These are phyloP conservation scores for Scaptomyza cyrtandrae DNA, from an alignment of 2,888 invertebrate genomes.

Conservation along the genomic window DNA sequence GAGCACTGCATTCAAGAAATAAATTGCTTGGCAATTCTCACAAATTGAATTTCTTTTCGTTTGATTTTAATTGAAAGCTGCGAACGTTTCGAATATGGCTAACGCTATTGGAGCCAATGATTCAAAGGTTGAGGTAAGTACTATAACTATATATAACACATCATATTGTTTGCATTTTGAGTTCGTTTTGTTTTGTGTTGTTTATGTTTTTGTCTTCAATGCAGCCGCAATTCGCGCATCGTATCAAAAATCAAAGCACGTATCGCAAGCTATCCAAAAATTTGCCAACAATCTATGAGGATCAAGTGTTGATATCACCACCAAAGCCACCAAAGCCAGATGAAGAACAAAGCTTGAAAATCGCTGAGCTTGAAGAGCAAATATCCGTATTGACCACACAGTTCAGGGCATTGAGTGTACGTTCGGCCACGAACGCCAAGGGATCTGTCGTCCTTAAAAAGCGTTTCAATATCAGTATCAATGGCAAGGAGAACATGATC, in stretches of 20 bases:
- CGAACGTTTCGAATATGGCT: not conserved
- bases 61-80: not conserved
- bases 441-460: not conserved
- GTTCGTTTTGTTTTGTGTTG: no score
- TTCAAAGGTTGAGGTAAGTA: not conserved
- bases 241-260: not conserved
- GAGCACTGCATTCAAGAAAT: not conserved
- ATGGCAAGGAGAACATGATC: not conserved
- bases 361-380: not conserved
- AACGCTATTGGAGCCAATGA: not conserved
- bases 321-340: not conserved
- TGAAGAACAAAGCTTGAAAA: no score
- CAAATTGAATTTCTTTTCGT: not conserved
- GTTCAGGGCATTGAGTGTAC: not conserved
- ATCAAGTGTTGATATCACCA: not conserved
- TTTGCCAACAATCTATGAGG: conserved; percentile 1
- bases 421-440: not conserved
- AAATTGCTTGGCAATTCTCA: not conserved
- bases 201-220: not conserved
- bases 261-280: not conserved
- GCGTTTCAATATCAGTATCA: not conserved
- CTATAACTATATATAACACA: no score
- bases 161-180: not conserved
- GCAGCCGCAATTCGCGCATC: not conserved
- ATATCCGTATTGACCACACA: not conserved